Conservation (phyloP, 2,888 invertebrate species). For the Cabera pusaria region DNA sequence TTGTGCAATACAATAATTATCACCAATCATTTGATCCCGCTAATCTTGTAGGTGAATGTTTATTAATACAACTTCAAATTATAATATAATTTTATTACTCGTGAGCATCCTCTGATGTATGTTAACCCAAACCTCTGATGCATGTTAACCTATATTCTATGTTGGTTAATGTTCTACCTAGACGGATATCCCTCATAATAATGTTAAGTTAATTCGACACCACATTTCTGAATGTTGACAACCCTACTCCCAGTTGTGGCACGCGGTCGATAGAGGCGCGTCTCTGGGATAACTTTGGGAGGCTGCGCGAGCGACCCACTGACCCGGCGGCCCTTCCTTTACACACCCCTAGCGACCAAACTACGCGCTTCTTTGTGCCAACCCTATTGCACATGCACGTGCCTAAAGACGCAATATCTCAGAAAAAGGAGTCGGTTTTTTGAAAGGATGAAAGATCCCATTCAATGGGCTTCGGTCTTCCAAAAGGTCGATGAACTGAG, state of each 20-base stretch:
- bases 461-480: constrained; percentile 47
- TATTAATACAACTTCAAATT: too few relatives aligned
- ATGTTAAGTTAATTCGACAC: too few relatives aligned
- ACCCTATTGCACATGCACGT: constrained; percentile 57
- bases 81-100: too few relatives aligned
- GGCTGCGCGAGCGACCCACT: constrained; percentile 86
- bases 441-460: constrained; percentile 44
- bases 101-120: too few relatives aligned
- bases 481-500: constrained; percentile 43
- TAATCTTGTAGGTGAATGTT: too few relatives aligned
- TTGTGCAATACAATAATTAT: too few relatives aligned
- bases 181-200: too few relatives aligned
- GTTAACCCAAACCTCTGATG: too few relatives aligned
- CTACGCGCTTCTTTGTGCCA: constrained; percentile 42
- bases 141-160: too few relatives aligned
- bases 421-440: constrained; percentile 32
- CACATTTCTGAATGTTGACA: constrained; percentile 45
- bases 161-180: too few relatives aligned
- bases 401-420: constrained; percentile 37
- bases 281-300: constrained; percentile 72
- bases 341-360: constrained; percentile 41
- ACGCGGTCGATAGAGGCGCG: constrained; percentile 81
- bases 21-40: too few relatives aligned
- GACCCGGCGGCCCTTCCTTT: constrained; percentile 78
- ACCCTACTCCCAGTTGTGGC: constrained; percentile 60